Conservation (phyloP, 2,113 vertebrate genomes). For the Tragelaphus strepsiceros region DNA sequence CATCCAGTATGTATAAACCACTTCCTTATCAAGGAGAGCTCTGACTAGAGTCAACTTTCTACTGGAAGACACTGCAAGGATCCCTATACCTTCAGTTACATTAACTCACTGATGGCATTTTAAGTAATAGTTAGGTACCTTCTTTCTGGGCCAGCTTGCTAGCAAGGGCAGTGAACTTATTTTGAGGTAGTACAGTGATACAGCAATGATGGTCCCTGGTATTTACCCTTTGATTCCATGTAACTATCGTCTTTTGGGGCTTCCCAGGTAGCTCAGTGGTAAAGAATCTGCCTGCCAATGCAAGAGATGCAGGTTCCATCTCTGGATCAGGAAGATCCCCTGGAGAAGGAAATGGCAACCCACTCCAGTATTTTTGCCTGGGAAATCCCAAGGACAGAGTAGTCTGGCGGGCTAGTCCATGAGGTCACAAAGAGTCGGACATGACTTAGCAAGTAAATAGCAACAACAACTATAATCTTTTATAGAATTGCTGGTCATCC, state of each 20-base stretch:
- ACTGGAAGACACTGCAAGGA: background rate
- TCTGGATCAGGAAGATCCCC: background rate
- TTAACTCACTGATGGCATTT: background rate
- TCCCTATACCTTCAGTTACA: background rate
- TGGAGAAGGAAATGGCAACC: background rate
- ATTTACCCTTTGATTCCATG: background rate
- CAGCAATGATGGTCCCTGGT: background rate
- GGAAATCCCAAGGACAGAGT: background rate
- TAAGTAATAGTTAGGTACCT: background rate
- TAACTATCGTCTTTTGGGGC: background rate
- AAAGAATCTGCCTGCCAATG: background rate
- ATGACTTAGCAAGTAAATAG: background rate
- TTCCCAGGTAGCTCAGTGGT: background rate
- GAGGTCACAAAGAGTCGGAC: background rate
- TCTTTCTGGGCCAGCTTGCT: background rate
- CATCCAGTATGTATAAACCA: background rate
- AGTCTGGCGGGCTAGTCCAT: background rate
- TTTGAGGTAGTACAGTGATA: background rate
- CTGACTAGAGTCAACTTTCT: background rate
- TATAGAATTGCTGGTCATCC: background rate
- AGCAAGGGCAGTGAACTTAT: background rate
- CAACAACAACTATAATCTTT: background rate
- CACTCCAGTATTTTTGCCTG: background rate
- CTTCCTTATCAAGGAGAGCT: background rate
- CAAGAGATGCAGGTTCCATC: background rate